Conservation (phyloP, 2,113 vertebrate genomes). For the Gymnarchus niloticus region DNA sequence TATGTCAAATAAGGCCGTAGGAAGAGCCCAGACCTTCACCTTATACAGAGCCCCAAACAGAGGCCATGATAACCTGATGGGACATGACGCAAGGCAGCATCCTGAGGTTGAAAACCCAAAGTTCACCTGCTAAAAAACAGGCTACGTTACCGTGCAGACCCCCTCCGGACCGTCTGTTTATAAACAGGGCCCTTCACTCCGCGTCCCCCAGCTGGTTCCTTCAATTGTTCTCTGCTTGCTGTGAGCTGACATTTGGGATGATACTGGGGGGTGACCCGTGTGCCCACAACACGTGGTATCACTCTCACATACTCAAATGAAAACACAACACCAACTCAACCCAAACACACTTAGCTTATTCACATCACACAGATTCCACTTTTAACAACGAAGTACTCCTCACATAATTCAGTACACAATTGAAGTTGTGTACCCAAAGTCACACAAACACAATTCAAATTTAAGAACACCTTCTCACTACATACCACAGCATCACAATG, state of each 20-base stretch:
- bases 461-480: background rate
- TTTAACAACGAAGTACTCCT: background rate
- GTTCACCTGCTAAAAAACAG: background rate
- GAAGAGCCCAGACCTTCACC: background rate
- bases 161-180: conserved; percentile 27
- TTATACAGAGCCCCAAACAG: background rate
- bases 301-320: background rate
- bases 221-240: conserved; percentile 53
- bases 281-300: background rate
- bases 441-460: background rate
- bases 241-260: conserved; percentile 30
- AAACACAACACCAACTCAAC: background rate
- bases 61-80: background rate
- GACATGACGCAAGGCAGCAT: conserved; percentile 8
- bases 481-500: too few species aligned
- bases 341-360: background rate
- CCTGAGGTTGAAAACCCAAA: background rate
- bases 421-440: background rate
- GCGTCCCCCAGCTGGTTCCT: conserved; percentile 61
- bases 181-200: conserved; percentile 49
- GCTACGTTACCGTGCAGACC: conserved; percentile 29
- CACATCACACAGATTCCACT: background rate
- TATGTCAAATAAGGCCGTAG: background rate
- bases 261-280: conserved; percentile 50
- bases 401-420: background rate